Evolutionary conservation across 2,888 invertebrate species (phyloP).

Genomic region (Nomada ferruginata): DNA sequence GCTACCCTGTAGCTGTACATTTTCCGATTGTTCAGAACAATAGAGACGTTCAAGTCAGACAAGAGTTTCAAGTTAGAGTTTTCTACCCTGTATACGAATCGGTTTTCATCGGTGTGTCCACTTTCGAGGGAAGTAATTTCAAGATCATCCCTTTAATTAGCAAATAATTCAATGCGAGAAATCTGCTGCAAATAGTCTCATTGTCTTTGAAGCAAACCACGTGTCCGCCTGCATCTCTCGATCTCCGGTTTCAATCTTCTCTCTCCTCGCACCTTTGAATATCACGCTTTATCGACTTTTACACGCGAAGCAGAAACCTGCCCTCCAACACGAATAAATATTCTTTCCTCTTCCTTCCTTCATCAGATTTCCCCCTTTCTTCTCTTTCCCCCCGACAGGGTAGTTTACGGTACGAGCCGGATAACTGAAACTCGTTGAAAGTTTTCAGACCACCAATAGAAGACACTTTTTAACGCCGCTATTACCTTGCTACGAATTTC

Average conservation of each 20-base stretch:
- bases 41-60: too few species aligned
- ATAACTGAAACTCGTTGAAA: constrained; percentile 47
- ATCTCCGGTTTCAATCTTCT: not conserved
- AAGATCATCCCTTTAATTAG: too few species aligned
- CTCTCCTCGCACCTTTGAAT: constrained; percentile 3
- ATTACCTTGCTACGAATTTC: constrained; percentile 12
- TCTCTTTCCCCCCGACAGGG: too few species aligned
- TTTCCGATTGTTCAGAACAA: too few species aligned
- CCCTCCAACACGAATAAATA: constrained; percentile 24
- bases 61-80: too few species aligned
- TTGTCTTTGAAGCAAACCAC: too few species aligned
- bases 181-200: too few species aligned
- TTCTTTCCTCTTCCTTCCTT: constrained; percentile 7
- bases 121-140: too few species aligned
- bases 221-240: not conserved
- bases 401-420: constrained; percentile 37
- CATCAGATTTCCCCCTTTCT: not conserved
- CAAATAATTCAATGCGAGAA: too few species aligned
- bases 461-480: constrained; percentile 28
- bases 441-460: constrained; percentile 30
- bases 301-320: not conserved
- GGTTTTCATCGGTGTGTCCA: too few species aligned
- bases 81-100: too few species aligned
- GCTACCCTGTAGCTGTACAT: too few species aligned
- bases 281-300: constrained; percentile 28